Conservation (phyloP, 1,140 invertebrate species). For the Achatina immaculata region DNA sequence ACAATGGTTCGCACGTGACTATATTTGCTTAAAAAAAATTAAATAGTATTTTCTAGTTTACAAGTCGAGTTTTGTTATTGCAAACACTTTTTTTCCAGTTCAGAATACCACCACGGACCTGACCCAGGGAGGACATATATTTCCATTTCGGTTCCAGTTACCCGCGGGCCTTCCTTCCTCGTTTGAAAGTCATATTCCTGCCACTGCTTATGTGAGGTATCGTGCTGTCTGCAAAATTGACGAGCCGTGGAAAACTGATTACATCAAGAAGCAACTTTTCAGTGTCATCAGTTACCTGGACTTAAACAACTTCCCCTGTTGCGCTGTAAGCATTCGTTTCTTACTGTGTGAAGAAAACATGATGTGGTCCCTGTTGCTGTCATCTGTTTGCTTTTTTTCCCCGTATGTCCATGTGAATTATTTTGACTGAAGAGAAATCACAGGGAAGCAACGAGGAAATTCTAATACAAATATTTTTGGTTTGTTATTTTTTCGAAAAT, state of each 20-base stretch:
- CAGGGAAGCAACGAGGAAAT: not conserved
- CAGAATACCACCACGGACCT: slow-evolving; percentile 27
- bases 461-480: not conserved
- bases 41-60: too few relatives aligned
- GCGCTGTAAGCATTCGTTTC: not conserved
- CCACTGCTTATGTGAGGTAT: slow-evolving; percentile 63
- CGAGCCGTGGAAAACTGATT: slow-evolving; percentile 60
- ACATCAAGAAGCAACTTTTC: slow-evolving; percentile 51
- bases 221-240: slow-evolving; percentile 67
- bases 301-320: slow-evolving; percentile 45
- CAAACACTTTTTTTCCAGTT: too few relatives aligned
- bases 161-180: slow-evolving; percentile 25
- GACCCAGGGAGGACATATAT: not conserved
- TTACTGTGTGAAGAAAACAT: not conserved
- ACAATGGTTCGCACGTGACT: too few relatives aligned
- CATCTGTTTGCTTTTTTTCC: not conserved
- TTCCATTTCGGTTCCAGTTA: slow-evolving; percentile 27
- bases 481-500: not conserved
- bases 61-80: too few relatives aligned
- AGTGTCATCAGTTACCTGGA: slow-evolving; percentile 53
- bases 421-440: not conserved
- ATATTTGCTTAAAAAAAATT: too few relatives aligned
- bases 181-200: slow-evolving; percentile 19
- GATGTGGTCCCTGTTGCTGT: slow-evolving; percentile 26
- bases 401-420: not conserved